Evolutionary conservation across 2,797 vertebrate genomes (phyloP).

Genomic region (Champsocephalus gunnari): DNA sequence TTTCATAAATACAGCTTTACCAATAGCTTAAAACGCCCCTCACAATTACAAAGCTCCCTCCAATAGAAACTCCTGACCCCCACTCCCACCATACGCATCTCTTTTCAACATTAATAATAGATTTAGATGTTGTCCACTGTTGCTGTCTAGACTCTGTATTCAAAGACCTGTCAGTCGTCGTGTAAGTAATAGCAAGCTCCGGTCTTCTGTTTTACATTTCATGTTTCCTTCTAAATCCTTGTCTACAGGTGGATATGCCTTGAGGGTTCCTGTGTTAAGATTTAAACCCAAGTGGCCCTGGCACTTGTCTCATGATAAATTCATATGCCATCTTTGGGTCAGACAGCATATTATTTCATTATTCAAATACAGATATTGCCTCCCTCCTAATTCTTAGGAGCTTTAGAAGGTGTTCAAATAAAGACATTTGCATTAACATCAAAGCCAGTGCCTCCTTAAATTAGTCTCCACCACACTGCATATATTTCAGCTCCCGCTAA

Average conservation of each 20-base stretch:
- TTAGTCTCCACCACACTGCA: conserved; percentile 9
- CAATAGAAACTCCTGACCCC: not conserved
- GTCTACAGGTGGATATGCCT: not conserved
- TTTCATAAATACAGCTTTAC: too few relatives aligned
- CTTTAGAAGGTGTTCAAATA: conserved; percentile 21
- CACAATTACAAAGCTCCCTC: not conserved
- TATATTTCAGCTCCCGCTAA: conserved; percentile 12
- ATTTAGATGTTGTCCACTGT: conserved; percentile 9
- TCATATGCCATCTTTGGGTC: conserved; percentile 5
- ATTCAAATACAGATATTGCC: conserved; percentile 9
- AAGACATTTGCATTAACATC: conserved; percentile 23
- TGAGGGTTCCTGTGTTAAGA: conserved; percentile 8
- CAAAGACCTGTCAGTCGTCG: conserved; percentile 34
- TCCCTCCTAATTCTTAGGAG: conserved; percentile 3
- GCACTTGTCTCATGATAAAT: conserved; percentile 18
- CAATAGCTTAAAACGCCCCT: too few relatives aligned
- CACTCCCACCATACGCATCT: not conserved
- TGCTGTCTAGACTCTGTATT: conserved; percentile 9
- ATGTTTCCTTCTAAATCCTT: not conserved
- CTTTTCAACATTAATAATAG: conserved; percentile 22
- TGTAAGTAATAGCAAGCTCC: conserved; percentile 10
- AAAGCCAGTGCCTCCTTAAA: conserved; percentile 21
- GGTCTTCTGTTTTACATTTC: not conserved
- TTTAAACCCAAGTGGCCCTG: not conserved
- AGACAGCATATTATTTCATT: conserved; percentile 7